These are phyloP conservation scores for Pelodytes ibericus DNA, from an alignment of 2,797 vertebrate species.

Conservation along the genomic window DNA sequence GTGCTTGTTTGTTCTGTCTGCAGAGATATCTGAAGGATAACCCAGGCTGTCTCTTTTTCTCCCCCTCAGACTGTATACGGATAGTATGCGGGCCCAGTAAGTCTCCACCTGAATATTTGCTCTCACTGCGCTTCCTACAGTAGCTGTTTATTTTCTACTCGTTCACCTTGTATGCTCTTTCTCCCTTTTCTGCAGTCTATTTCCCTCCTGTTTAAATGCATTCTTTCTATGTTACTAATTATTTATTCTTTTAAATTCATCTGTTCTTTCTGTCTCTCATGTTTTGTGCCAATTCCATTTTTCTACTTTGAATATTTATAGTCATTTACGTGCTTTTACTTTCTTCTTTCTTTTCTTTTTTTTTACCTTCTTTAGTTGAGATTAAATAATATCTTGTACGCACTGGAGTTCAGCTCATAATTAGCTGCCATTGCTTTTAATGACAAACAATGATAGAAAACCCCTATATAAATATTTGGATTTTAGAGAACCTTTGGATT, in stretches of 20 bases:
- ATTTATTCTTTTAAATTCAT: background rate
- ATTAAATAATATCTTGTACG: background rate
- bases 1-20: slow-evolving; percentile 80
- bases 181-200: background rate
- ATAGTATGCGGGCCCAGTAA: slow-evolving; percentile 98
- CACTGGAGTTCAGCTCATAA: background rate
- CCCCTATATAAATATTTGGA: background rate
- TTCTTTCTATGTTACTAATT: background rate
- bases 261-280: background rate
- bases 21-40: slow-evolving; percentile 96
- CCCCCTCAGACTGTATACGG: slow-evolving; percentile 94
- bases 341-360: background rate
- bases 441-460: background rate
- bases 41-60: slow-evolving; percentile 72
- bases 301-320: background rate
- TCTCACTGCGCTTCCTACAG: slow-evolving; percentile 51
- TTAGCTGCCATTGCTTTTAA: background rate
- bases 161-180: slow-evolving; percentile 13
- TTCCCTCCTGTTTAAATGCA: background rate
- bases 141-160: slow-evolving; percentile 51
- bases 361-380: background rate
- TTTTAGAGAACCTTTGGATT: background rate
- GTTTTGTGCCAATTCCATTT: background rate
- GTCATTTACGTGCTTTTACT: background rate
- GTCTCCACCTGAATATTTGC: slow-evolving; percentile 80